phyloP scores from a whole-genome alignment of 2,113 vertebrate species.

The Sinocyclocheilus grahami region DNA sequence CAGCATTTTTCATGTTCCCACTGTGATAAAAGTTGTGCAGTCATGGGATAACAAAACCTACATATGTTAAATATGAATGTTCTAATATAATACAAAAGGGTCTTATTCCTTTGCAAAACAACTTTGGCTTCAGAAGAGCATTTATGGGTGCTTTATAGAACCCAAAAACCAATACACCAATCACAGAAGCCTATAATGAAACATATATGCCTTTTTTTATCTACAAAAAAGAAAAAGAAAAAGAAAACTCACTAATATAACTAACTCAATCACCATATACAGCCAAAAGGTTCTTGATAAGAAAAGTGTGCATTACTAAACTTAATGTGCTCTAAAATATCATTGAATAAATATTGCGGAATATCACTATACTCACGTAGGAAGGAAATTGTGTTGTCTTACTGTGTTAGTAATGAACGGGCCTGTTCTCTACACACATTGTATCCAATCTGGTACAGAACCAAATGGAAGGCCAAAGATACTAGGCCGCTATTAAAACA shows the following conservation, averaged over 20 bases:
- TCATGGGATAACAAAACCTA: neutral
- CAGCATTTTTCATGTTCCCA: neutral
- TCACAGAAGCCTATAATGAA: neutral
- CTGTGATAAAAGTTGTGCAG: neutral
- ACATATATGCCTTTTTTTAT: neutral
- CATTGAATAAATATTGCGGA: neutral
- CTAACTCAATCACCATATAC: neutral
- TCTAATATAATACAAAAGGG: neutral
- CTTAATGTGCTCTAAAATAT: neutral
- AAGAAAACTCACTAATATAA: too few relatives aligned
- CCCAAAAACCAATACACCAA: neutral
- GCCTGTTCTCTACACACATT: constrained; percentile 13
- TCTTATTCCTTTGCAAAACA: neutral
- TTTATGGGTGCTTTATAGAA: neutral
- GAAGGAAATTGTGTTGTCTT: neutral
- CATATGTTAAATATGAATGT: neutral
- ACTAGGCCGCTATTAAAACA: constrained; percentile 49
- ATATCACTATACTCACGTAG: neutral
- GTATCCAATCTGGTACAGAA: constrained; percentile 32
- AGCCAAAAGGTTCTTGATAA: neutral
- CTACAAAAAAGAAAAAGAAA: neutral
- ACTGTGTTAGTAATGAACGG: neutral
- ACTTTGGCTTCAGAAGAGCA: neutral
- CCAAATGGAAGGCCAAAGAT: constrained; percentile 64
- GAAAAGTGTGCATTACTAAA: neutral